Percentiles rank a stretch among this genome's conserved stretches.
These are phyloP conservation scores for Anneissia japonica DNA, from an alignment of 35 echinoderm and acorn worm species.

Conservation along the genomic window DNA sequence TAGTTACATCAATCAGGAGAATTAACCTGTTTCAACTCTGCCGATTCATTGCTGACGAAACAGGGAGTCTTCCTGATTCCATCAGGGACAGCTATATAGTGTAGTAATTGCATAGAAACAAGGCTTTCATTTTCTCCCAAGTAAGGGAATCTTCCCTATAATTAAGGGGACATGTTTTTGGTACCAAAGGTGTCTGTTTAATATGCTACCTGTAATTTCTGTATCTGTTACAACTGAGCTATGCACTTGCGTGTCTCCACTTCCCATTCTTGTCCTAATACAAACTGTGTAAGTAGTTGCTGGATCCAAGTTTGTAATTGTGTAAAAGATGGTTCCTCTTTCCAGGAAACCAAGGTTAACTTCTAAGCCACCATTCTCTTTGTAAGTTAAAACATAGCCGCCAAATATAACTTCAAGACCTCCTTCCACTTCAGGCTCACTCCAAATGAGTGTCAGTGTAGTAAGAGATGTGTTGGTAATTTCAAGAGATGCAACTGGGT, in stretches of 20 bases:
- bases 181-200: too few species aligned
- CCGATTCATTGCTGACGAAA: too few species aligned
- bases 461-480: neutral
- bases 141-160: too few species aligned
- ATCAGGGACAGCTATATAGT: too few species aligned
- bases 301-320: neutral
- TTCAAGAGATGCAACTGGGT: neutral
- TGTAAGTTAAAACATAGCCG: neutral
- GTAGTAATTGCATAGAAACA: too few species aligned
- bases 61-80: too few species aligned
- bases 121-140: too few species aligned
- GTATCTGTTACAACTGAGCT: neutral
- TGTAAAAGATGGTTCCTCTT: neutral
- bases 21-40: too few species aligned
- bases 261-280: neutral
- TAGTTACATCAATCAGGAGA: too few species aligned
- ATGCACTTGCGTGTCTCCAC: neutral
- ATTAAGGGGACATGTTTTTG: too few species aligned
- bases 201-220: neutral
- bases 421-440: neutral
- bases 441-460: neutral
- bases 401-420: neutral
- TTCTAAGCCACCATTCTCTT: neutral
- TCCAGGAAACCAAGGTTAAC: neutral
- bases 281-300: neutral